Evolutionary conservation across 2,888 invertebrate species (phyloP).

Genomic region (Euzophera pinguis): DNA sequence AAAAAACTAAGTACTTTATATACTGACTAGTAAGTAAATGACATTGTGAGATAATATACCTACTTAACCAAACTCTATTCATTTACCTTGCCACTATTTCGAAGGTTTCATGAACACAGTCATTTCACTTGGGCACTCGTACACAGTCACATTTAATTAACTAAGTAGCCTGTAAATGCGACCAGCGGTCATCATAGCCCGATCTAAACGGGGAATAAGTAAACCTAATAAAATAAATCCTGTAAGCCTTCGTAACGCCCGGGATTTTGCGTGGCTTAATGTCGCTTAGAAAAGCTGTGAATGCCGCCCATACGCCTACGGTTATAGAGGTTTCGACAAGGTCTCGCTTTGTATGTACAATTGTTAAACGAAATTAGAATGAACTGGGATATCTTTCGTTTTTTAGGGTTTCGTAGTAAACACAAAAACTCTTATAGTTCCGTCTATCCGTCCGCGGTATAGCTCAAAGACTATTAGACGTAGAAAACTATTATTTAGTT

Average conservation of each 20-base stretch:
- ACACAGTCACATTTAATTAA: conserved; percentile 51
- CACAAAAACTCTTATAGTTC: no score
- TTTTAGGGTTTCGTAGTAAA: no score
- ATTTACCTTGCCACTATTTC: background rate
- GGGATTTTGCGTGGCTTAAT: conserved; percentile 59
- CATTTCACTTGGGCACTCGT: conserved; percentile 4
- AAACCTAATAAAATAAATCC: conserved; percentile 71
- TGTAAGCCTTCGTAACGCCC: conserved; percentile 51
- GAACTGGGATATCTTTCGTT: background rate
- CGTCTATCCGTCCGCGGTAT: no score
- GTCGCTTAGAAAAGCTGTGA: conserved; percentile 53
- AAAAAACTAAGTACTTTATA: no score
- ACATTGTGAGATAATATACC: no score
- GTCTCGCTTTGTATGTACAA: background rate
- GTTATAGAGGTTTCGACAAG: background rate
- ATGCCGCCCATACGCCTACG: conserved; percentile 27
- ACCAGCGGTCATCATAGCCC: conserved; percentile 46
- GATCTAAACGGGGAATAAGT: conserved; percentile 55
- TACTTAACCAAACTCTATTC: background rate
- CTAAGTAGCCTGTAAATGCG: conserved; percentile 49
- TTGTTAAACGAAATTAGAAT: background rate
- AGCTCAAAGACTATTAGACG: no score
- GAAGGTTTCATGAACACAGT: background rate
- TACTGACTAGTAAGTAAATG: no score
- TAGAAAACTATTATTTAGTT: no score